Percentiles rank a stretch among this genome's conserved stretches.
phyloP scores from a whole-genome alignment of 2,797 vertebrate genomes.

The Macropus fuliginosus region DNA sequence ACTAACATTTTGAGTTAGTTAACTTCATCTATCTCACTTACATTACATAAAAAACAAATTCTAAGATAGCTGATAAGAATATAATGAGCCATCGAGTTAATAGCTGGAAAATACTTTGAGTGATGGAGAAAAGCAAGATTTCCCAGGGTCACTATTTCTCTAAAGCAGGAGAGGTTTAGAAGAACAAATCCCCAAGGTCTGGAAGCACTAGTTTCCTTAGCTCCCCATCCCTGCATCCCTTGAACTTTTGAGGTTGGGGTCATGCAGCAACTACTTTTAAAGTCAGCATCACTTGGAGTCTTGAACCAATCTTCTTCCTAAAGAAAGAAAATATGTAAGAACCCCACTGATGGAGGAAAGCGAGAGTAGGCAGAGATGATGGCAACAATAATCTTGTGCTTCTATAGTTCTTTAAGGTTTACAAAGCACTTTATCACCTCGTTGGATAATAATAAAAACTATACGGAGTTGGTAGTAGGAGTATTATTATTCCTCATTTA shows the following conservation, averaged over 20 bases:
- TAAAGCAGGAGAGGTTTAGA: neutral
- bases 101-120: slow-evolving; percentile 23
- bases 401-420: neutral
- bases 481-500: neutral
- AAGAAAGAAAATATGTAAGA: neutral
- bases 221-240: neutral
- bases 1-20: neutral
- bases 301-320: neutral
- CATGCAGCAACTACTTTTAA: neutral
- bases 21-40: neutral
- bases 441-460: neutral
- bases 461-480: neutral
- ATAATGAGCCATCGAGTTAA: neutral
- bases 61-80: neutral
- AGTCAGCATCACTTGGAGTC: neutral
- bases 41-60: neutral
- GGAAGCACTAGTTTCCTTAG: neutral
- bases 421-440: neutral
- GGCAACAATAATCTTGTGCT: neutral
- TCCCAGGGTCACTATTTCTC: neutral
- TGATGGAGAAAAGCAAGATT: neutral
- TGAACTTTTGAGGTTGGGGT: neutral
- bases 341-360: neutral
- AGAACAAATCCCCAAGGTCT: neutral
- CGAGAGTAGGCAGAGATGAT: neutral